Evolutionary conservation across 53 echinoderm and acorn worm species (phyloP), one percentile per base, ranked within the genome.

Genomic region (Glandiceps talaboti): DNA sequence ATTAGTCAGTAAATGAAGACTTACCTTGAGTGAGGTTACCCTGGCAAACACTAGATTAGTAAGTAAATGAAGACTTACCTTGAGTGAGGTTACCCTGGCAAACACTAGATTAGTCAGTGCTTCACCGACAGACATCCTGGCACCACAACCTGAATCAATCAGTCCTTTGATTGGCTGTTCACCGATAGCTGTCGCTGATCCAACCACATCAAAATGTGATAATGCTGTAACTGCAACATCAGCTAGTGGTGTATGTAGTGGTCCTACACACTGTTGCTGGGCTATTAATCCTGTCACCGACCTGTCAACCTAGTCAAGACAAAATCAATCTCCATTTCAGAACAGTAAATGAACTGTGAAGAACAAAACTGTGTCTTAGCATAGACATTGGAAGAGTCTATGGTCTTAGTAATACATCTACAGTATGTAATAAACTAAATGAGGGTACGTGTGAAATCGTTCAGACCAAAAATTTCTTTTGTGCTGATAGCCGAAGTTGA

Each of bases 261-360:
- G 97, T 27, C 97, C 97, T 1, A 96, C 97, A 29, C 97, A 96
- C 85, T 96, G 97, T 76, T 96, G 97, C 87, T 96, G 97, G 32
- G 97, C 97, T 29, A 96, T 86, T 0, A 96, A 84, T 1, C 97
- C 97, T 0, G 92, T 96, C 76, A 96, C 97, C 33, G 97, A 93
- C 14, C 97, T 85, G 74, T 96, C 97, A n/a, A 96, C 97, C 97
- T 96, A 76, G 0, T 1, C n/a, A n/a, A n/a, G n/a, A n/a, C n/a
- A n/a, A n/a, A n/a, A n/a, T n/a, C n/a, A n/a, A n/a, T n/a, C n/a
- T n/a, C n/a, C n/a, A n/a, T n/a, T n/a, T n/a, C n/a, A n/a, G n/a
- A n/a, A n/a, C n/a, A n/a, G n/a, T n/a, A n/a, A n/a, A n/a, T n/a
- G n/a, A n/a, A n/a, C n/a, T n/a, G n/a, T n/a, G n/a, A n/a, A n/a